Evolutionary conservation across 92 coral and sea anemone genomes (phyloP), one percentile per base, ranked within the genome.

Genomic region (Porites rus): DNA sequence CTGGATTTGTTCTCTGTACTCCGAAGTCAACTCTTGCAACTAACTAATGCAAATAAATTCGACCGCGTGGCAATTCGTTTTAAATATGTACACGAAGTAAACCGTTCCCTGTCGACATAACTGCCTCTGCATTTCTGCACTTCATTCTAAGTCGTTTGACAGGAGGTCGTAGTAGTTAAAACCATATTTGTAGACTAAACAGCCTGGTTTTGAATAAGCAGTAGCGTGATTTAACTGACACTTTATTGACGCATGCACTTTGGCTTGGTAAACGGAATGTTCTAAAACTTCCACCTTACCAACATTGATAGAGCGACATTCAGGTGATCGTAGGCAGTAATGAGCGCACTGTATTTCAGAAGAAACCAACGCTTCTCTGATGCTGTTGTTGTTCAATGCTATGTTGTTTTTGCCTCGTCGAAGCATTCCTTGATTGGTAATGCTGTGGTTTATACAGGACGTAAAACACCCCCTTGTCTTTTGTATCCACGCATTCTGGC

Each of bases 171-270:
- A 79, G 1, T 79, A 69, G 5, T 6, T 6, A 17, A 5, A 51
- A 25, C 84, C 84, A 52, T 18, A 22, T 2, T 6, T 80, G 14
- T 52, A 10, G 16, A 67, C 75, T 13, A 80, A 52, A 17, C 68
- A 1, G 1, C 53, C 51, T 56, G 53, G 74, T 1, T 52, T 17
- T 13, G 84, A 80, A 80, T 80, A 65, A 21, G 24, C 75, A 3
- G 67, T 67, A 22, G 66, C 75, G 46, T 68, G 38, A 52, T 54
- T 80, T 14, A 80, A 76, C 84, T 80, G 84, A 71, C 84, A 67
- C 1, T 53, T 17, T 12, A 51, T n/a, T 4, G 19, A 65, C 16
- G 21, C 21, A 68, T 53, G 75, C 50, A 6, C 61, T 43, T 50
- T 75, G 14, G 50, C 65, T 9, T 19, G 17, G 4, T 59, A 11